Evolutionary conservation across 2,797 vertebrate species (phyloP).

Genomic region (Cossypha polioptera): DNA sequence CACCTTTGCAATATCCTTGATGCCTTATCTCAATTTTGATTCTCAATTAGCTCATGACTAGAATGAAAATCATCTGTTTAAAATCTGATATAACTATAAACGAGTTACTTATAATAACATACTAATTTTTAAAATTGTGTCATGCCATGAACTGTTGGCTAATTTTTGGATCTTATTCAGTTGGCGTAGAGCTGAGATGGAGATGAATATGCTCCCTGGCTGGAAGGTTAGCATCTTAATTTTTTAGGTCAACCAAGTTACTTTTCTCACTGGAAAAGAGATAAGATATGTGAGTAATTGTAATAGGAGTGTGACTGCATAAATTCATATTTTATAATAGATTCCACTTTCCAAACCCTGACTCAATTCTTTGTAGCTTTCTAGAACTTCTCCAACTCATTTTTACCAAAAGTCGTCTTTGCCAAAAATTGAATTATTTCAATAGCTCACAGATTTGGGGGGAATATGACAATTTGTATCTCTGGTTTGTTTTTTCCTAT

Average conservation of each 20-base stretch:
- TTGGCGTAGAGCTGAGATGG: not conserved
- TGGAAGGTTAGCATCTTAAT: not conserved
- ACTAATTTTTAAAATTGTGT: not conserved
- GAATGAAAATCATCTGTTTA: not conserved
- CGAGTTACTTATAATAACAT: not conserved
- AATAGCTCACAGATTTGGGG: not conserved
- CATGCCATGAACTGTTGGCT: not conserved
- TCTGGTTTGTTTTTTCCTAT: not conserved
- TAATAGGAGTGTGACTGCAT: not conserved
- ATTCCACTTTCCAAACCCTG: not conserved
- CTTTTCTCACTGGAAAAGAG: not conserved
- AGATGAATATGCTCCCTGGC: not conserved
- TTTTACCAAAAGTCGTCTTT: not conserved
- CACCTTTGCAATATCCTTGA: not conserved
- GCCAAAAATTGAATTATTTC: not conserved
- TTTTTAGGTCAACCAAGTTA: conserved; percentile 7
- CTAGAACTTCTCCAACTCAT: not conserved
- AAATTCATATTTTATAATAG: not conserved
- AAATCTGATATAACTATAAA: conserved; percentile 8
- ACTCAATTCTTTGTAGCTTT: not conserved
- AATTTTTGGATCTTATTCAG: not conserved
- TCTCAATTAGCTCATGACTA: not conserved
- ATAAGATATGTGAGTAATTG: not conserved
- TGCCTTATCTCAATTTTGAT: not conserved
- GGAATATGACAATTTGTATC: not conserved